These are phyloP conservation scores for Melipona quadrifasciata DNA, from an alignment of 1,140 invertebrate genomes.

Conservation along the genomic window DNA sequence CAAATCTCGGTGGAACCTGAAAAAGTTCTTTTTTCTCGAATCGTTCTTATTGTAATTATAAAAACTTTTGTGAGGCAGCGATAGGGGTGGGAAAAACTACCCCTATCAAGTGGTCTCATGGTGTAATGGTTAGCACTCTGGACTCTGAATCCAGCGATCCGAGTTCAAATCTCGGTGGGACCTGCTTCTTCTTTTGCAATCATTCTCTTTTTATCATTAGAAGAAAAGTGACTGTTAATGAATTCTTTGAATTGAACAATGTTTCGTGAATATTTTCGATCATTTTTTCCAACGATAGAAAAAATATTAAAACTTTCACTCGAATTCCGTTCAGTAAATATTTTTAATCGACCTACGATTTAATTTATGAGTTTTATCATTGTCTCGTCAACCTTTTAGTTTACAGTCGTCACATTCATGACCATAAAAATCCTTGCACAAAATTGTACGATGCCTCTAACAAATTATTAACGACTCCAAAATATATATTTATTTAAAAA, in stretches of 20 bases:
- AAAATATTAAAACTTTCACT: too few species aligned
- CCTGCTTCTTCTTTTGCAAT: constrained; percentile 65
- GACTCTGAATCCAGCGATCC: constrained; percentile 86
- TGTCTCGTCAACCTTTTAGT: not conserved
- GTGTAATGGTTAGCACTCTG: constrained; percentile 86
- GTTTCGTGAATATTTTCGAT: not conserved
- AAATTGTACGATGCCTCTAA: not conserved
- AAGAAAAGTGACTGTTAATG: not conserved
- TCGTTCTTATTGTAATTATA: not conserved
- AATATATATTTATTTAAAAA: not conserved
- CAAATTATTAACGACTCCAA: not conserved
- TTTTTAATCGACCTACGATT: not conserved
- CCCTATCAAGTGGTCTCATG: constrained; percentile 66
- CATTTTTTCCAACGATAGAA: not conserved
- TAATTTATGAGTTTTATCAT: not conserved
- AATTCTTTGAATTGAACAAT: too few species aligned
- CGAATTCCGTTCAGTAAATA: not conserved
- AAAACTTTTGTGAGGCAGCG: rapidly evolving
- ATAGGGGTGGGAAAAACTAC: constrained; percentile 34
- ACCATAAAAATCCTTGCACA: not conserved
- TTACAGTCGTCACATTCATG: not conserved
- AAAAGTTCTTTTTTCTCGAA: not conserved
- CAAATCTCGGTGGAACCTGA: constrained; percentile 91
- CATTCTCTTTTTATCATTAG: not conserved
- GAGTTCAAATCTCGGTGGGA: constrained; percentile 84